Base-by-base conservation (phyloP, 2,888 invertebrate genomes). In the Bellardia bayeri region DNA sequence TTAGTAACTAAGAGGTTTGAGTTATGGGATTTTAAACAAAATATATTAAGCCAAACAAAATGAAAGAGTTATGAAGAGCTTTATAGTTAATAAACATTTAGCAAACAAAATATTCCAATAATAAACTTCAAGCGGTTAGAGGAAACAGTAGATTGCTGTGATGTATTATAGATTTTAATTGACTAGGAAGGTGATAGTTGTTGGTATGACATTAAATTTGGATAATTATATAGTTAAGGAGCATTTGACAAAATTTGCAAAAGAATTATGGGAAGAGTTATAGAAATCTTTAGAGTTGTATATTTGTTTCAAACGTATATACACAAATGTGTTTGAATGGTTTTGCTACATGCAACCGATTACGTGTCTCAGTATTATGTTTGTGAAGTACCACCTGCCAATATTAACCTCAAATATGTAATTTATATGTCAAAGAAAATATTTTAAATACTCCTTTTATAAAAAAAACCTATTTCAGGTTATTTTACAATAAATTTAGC, bases 1-100 rank as follows among this genome's bases (percentile, higher is more conserved):
- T 69, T 45, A 75, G 66, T 54, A 49, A 63, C 66, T 16, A 85
- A 49, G 74, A 63, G 40, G 11, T 79, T 68, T 61, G 37, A 68
- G 66, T 33, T 14, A 45, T 56, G 45, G n/a, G 2, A 30, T 63
- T 75, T 8, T n/a, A n/a, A 49, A 3, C 16, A 68, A 82, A 75
- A 23, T 40, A 68, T 66, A 42, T 37, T 54, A 49, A 61, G 42
- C 51, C 6, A 37, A 83, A 78, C 40, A 66, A 68, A 58, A 64
- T 16, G 23, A 11, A 72, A 64, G 7, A 61, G 58, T 58, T 30
- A 45, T 1, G 13, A 45, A 33, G 4, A 58, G 33, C 33, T 33
- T 13, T 45, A 33, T 13, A 58, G 2, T 45, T 56, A 56, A 61
- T 37, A 49, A 71, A 2, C 42, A 81, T 33, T 16, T 23, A 37